Percentiles rank a stretch among this genome's conserved stretches.
phyloP scores from a whole-genome alignment of 1,140 invertebrate genomes.

The Musca vetustissima region DNA sequence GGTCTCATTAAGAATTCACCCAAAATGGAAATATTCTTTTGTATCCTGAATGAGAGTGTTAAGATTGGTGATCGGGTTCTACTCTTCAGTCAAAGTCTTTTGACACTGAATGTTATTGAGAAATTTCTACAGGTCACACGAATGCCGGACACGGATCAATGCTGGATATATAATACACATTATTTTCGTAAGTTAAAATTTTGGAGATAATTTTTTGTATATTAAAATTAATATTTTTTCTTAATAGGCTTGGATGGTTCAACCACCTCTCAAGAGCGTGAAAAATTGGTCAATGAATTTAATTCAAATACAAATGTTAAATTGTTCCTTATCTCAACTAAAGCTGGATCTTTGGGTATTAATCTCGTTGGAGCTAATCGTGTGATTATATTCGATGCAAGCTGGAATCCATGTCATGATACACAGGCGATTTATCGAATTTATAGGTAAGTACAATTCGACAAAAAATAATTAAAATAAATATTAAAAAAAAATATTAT shows the following conservation, averaged over 20 bases:
- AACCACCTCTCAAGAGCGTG: constrained; percentile 89
- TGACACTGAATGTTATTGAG: constrained; percentile 96
- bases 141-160: constrained; percentile 74
- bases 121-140: constrained; percentile 82
- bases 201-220: constrained; percentile 27
- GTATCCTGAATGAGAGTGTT: constrained; percentile 88
- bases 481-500: no score
- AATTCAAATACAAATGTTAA: constrained; percentile 88
- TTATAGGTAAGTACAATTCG: constrained; percentile 70
- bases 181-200: constrained; percentile 91
- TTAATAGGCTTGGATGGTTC: constrained; percentile 85
- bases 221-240: not conserved
- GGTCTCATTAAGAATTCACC: constrained; percentile 91
- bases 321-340: constrained; percentile 95
- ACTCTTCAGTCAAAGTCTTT: constrained; percentile 95
- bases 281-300: constrained; percentile 96
- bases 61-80: constrained; percentile 85
- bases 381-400: constrained; percentile 96
- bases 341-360: constrained; percentile 95
- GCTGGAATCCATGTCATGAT: constrained; percentile 99
- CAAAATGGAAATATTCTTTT: constrained; percentile 94
- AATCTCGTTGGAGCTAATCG: constrained; percentile 97
- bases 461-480: not conserved
- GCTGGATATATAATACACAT: constrained; percentile 84
- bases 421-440: constrained; percentile 98